Evolutionary conservation across 1,140 invertebrate species (phyloP).

Genomic region (Macrocentrus cingulum): DNA sequence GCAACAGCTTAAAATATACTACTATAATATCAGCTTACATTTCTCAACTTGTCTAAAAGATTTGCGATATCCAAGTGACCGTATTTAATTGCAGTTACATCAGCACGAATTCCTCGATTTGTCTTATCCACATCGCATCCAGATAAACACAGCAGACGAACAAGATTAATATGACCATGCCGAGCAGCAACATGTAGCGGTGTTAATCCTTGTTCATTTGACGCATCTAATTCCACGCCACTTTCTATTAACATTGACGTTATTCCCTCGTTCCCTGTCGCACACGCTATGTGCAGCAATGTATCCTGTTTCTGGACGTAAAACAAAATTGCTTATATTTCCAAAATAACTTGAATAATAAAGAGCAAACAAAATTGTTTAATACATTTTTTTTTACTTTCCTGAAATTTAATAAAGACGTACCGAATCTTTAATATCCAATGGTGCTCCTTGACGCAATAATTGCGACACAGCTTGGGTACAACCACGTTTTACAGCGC

Average conservation of each 20-base stretch:
- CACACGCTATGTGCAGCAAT: constrained; percentile 73
- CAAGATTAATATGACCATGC: constrained; percentile 74
- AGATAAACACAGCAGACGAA: constrained; percentile 73
- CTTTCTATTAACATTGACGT: constrained; percentile 75
- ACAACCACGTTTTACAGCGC: constrained; percentile 54
- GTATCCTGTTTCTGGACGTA: constrained; percentile 70
- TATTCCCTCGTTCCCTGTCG: constrained; percentile 68
- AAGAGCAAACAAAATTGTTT: background rate
- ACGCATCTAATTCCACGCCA: constrained; percentile 71
- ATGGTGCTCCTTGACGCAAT: constrained; percentile 71
- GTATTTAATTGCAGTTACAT: constrained; percentile 80
- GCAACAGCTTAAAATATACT: background rate
- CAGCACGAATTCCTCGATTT: constrained; percentile 74
- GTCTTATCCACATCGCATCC: constrained; percentile 70
- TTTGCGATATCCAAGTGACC: constrained; percentile 75
- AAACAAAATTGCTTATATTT: constrained; percentile 21
- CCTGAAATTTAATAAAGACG: constrained; percentile 17
- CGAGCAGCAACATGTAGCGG: constrained; percentile 77
- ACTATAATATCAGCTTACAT: constrained; percentile 56
- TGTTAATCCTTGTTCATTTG: constrained; percentile 69
- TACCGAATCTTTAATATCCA: constrained; percentile 71
- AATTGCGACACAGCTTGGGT: constrained; percentile 54
- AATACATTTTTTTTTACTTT: background rate
- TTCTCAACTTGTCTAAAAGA: constrained; percentile 71
- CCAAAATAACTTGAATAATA: constrained; percentile 7